Evolutionary conservation across 2,888 invertebrate genomes (phyloP).

Genomic region (Dynastes grantii): DNA sequence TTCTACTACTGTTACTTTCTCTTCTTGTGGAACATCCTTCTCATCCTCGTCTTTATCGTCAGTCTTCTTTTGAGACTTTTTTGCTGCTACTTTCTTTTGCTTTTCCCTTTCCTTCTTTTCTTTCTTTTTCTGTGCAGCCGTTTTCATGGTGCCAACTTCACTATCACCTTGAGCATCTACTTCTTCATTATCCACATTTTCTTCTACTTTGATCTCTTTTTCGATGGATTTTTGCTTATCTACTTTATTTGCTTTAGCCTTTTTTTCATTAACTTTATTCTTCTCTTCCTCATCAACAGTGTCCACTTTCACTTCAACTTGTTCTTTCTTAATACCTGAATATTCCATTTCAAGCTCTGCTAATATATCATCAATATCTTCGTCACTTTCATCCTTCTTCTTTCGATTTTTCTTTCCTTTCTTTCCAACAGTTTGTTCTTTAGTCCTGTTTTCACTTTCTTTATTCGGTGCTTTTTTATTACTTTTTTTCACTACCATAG

Average conservation of each 20-base stretch:
- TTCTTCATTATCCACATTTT: conserved; percentile 61
- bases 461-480: conserved; percentile 68
- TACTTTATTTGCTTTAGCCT: conserved; percentile 67
- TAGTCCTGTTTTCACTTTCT: conserved; percentile 68
- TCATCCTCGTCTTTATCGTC: conserved; percentile 58
- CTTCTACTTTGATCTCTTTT: conserved; percentile 53
- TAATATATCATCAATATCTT: conserved; percentile 87
- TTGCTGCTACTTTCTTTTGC: conserved; percentile 65
- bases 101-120: conserved; percentile 90
- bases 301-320: conserved; percentile 66
- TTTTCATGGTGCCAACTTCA: conserved; percentile 79
- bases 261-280: conserved; percentile 50
- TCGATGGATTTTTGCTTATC: conserved; percentile 58
- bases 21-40: conserved; percentile 67
- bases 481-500: conserved; percentile 67
- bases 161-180: conserved; percentile 73
- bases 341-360: conserved; percentile 89
- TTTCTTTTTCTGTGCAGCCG: conserved; percentile 91
- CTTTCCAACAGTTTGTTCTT: conserved; percentile 71
- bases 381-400: conserved; percentile 85
- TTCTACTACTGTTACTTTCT: conserved; percentile 53
- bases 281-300: conserved; percentile 70
- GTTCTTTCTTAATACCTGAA: conserved; percentile 76
- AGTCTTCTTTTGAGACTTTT: conserved; percentile 55
- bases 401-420: conserved; percentile 81